A percentile compares a stretch with the other conserved stretches of the same genome.
These are phyloP conservation scores for Pseudonaja textilis DNA, from an alignment of 2,113 vertebrate species.

Conservation along the genomic window DNA sequence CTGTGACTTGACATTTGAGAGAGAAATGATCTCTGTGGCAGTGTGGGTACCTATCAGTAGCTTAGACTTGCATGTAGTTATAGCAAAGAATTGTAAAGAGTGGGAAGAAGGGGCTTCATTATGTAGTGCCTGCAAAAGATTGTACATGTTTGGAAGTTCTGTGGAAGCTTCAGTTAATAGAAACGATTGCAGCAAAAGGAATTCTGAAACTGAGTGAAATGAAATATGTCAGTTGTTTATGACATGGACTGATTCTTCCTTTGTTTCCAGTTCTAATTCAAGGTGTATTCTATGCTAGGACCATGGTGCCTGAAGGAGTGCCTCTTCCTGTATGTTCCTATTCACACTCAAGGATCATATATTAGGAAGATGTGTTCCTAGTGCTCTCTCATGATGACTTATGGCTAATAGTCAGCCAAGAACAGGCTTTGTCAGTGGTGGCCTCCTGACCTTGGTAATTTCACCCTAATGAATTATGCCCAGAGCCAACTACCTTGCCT, in stretches of 20 bases:
- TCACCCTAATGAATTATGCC: not conserved
- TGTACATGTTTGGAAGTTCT: not conserved
- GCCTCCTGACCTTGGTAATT: not conserved
- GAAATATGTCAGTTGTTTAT: not conserved
- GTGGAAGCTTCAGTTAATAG: not conserved
- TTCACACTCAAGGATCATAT: not conserved
- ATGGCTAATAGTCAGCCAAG: not conserved
- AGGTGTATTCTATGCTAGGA: not conserved
- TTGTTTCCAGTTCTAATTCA: not conserved
- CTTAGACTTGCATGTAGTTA: not conserved
- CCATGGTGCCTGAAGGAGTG: not conserved
- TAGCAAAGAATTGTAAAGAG: not conserved
- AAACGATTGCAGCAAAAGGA: not conserved
- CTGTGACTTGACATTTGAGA: not conserved
- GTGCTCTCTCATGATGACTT: not conserved
- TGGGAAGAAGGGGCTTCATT: fast-evolving
- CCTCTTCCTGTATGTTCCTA: not conserved
- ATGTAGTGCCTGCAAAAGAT: not conserved
- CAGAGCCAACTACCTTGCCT: not conserved
- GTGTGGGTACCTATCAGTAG: not conserved
- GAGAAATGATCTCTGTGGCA: not conserved
- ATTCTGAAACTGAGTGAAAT: not conserved
- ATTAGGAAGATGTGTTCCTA: not conserved
- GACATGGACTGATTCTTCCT: not conserved
- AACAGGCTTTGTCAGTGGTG: not conserved